phyloP scores from a whole-genome alignment of 1,140 invertebrate genomes.

The Monochamus saltuarius region DNA sequence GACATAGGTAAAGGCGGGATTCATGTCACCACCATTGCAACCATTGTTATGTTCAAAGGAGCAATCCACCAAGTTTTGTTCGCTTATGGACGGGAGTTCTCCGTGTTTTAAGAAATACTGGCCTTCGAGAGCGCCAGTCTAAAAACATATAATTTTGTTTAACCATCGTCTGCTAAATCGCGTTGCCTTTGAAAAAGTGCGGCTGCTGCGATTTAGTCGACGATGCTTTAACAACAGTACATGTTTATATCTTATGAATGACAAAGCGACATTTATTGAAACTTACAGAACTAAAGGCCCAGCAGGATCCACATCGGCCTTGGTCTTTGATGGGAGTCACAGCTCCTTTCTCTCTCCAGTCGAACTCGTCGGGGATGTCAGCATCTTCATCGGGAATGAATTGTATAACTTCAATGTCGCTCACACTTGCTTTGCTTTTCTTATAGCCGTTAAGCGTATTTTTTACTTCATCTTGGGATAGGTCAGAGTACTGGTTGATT shows the following conservation, averaged over 20 bases:
- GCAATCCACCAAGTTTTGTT: constrained; percentile 97
- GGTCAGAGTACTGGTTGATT: too few relatives aligned
- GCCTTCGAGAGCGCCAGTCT: constrained; percentile 93
- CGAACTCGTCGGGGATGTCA: constrained; percentile 55
- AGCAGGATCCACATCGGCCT: constrained; percentile 90
- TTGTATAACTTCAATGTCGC: too few relatives aligned
- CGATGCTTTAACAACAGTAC: too few relatives aligned
- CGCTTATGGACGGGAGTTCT: constrained; percentile 84
- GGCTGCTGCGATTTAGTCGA: too few relatives aligned
- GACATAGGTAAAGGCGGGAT: constrained; percentile 87
- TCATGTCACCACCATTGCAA: constrained; percentile 93
- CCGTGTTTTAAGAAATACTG: constrained; percentile 87
- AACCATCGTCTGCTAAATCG: too few relatives aligned
- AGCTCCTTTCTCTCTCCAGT: constrained; percentile 84
- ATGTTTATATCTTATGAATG: too few relatives aligned
- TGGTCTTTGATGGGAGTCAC: constrained; percentile 92
- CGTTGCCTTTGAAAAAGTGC: too few relatives aligned
- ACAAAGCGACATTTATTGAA: constrained; percentile 9
- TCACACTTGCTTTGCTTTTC: too few relatives aligned
- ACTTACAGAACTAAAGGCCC: constrained; percentile 83
- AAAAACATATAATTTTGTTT: constrained; percentile 33
- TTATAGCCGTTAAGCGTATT: too few relatives aligned
- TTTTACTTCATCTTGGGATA: too few relatives aligned
- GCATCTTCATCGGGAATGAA: too few relatives aligned
- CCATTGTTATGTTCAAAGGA: constrained; percentile 88